phyloP scores from a whole-genome alignment of 1,140 invertebrate species.

The Brachionus angularis region DNA sequence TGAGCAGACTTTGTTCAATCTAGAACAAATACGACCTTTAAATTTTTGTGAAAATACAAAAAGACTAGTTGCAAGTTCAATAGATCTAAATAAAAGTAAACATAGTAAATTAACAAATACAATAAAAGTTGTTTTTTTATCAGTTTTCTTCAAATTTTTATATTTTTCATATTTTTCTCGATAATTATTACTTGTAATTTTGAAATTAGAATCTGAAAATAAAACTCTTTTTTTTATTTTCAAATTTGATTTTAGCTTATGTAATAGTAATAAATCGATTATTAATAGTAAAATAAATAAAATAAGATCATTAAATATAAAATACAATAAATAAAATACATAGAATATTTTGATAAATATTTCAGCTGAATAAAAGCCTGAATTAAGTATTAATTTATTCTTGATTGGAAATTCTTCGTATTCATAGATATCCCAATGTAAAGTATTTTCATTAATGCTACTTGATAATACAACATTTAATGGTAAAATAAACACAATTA shows the following conservation, averaged over 20 bases:
- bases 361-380: too few relatives aligned
- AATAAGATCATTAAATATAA: slow-evolving; percentile 1
- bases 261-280: not conserved
- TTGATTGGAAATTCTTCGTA: slow-evolving; percentile 17
- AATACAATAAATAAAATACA: not conserved
- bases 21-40: not conserved
- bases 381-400: too few relatives aligned
- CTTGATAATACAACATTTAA: not conserved
- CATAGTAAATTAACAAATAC: not conserved
- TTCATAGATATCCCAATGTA: not conserved
- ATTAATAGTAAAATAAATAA: not conserved
- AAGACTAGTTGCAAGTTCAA: not conserved
- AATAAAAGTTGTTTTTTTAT: not conserved
- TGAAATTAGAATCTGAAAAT: too few relatives aligned
- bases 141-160: not conserved
- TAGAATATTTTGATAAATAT: too few relatives aligned
- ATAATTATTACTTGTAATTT: too few relatives aligned
- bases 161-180: not conserved
- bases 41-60: slow-evolving; percentile 5
- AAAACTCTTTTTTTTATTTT: not conserved
- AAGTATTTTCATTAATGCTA: not conserved
- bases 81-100: not conserved
- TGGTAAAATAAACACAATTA: too few relatives aligned
- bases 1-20: not conserved
- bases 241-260: not conserved